Evolutionary conservation across 2,888 invertebrate species (phyloP).

Genomic region (Hirtodrosophila trivittata): DNA sequence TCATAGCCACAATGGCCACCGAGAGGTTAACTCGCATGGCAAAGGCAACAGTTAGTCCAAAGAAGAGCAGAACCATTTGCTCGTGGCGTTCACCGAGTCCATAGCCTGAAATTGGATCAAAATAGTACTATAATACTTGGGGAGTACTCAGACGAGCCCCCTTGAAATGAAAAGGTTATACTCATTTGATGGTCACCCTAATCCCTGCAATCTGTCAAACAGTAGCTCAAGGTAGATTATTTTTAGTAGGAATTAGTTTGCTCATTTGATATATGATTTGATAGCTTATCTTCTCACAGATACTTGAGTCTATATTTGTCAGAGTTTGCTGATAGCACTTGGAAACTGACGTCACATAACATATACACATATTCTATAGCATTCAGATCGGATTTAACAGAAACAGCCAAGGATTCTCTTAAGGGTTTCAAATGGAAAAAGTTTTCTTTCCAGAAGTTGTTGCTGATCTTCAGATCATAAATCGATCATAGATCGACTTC

Average conservation of each 20-base stretch:
- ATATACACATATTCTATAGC: too few relatives aligned
- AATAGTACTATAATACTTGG: neutral
- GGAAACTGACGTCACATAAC: too few relatives aligned
- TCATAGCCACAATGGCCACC: constrained; percentile 91
- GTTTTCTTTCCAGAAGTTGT: too few relatives aligned
- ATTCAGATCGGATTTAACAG: too few relatives aligned
- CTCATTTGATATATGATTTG: neutral
- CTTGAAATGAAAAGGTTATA: neutral
- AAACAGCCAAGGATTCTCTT: too few relatives aligned
- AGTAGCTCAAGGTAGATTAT: constrained; percentile 12
- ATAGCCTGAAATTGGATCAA: constrained; percentile 76
- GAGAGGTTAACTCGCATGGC: constrained; percentile 88
- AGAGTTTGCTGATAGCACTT: too few relatives aligned
- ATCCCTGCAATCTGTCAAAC: constrained; percentile 1
- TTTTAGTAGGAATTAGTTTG: neutral
- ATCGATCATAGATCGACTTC: too few relatives aligned
- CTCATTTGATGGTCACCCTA: too few relatives aligned
- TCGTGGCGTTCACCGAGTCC: constrained; percentile 87
- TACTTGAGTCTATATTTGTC: neutral
- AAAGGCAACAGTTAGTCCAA: constrained; percentile 87
- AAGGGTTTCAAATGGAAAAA: too few relatives aligned
- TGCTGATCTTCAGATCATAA: too few relatives aligned
- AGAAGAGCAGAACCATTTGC: constrained; percentile 87
- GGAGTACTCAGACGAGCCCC: constrained; percentile 16
- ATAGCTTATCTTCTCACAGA: neutral